A percentile compares a stretch with the other conserved stretches of the same genome.
These are phyloP conservation scores for Cheilosia scutellata DNA, from an alignment of 2,888 invertebrate genomes.

Conservation along the genomic window DNA sequence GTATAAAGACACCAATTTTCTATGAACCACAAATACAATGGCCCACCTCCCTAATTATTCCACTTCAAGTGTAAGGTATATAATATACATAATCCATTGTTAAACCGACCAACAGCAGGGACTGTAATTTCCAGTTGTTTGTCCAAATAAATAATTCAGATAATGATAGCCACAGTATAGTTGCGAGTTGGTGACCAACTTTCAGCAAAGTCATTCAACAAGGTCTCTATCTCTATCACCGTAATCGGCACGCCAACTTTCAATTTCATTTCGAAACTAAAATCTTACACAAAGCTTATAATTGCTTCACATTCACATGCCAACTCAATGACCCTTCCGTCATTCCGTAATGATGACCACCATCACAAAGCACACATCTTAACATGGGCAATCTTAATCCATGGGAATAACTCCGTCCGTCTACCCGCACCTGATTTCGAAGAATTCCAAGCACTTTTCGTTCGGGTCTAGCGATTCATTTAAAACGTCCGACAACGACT, in stretches of 20 bases:
- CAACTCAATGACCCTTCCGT: slow-evolving; percentile 41
- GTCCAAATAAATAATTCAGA: slow-evolving; percentile 38
- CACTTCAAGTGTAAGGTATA: neutral
- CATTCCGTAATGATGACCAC: slow-evolving; percentile 27
- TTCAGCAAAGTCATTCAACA: neutral
- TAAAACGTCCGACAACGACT: slow-evolving; percentile 56
- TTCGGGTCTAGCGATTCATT: slow-evolving; percentile 70
- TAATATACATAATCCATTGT: slow-evolving; percentile 4
- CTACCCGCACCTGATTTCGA: slow-evolving; percentile 19
- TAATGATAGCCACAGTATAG: slow-evolving; percentile 24
- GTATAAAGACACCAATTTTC: neutral
- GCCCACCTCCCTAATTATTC: neutral
- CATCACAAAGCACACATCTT: neutral
- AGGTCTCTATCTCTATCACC: neutral
- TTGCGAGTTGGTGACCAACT: slow-evolving; percentile 8
- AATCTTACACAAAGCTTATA: neutral
- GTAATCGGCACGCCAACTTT: slow-evolving; percentile 59
- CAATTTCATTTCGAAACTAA: slow-evolving; percentile 49
- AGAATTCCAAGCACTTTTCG: slow-evolving; percentile 38
- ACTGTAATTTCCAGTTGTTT: slow-evolving; percentile 14
- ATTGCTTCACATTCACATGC: slow-evolving; percentile 38
- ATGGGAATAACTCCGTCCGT: slow-evolving; percentile 48
- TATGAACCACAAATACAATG: neutral
- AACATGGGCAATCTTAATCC: slow-evolving; percentile 31
- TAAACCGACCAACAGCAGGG: neutral